phyloP scores from a whole-genome alignment of 1,140 invertebrate genomes.

The Listronotus oregonensis region DNA sequence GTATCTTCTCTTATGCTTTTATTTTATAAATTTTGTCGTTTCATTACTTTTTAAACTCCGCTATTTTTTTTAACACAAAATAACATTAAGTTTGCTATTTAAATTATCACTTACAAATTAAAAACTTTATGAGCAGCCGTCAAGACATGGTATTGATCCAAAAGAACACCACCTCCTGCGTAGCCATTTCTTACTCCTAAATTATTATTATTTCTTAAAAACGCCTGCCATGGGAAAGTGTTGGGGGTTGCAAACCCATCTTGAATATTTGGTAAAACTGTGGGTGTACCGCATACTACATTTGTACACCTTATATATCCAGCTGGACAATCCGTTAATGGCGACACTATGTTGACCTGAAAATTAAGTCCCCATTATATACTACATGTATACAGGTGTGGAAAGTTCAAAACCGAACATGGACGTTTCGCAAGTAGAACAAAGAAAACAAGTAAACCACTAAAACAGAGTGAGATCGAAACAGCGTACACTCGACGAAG shows the following conservation, averaged over 20 bases:
- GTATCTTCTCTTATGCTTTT: no score
- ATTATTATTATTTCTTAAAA: conserved; percentile 38
- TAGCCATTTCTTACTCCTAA: conserved; percentile 40
- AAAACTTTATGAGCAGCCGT: conserved; percentile 50
- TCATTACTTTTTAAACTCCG: no score
- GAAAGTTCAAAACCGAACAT: no score
- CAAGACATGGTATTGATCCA: conserved; percentile 43
- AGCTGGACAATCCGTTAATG: conserved; percentile 19
- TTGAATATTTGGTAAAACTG: conserved; percentile 21
- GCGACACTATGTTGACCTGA: background rate
- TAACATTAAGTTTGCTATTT: no score
- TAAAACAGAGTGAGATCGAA: no score
- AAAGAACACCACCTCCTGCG: conserved; percentile 46
- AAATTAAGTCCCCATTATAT: no score
- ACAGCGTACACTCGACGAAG: no score
- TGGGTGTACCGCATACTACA: conserved; percentile 30
- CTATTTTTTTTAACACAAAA: no score
- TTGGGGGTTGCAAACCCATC: conserved; percentile 41
- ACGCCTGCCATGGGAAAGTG: conserved; percentile 47
- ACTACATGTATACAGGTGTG: no score
- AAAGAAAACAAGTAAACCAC: no score
- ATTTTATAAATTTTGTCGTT: no score
- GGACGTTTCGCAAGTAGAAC: no score
- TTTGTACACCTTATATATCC: conserved; percentile 31
- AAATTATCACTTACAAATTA: conserved; percentile 38